Conservation (phyloP, 2,888 invertebrate genomes). For the Scaeva pyrastri region DNA sequence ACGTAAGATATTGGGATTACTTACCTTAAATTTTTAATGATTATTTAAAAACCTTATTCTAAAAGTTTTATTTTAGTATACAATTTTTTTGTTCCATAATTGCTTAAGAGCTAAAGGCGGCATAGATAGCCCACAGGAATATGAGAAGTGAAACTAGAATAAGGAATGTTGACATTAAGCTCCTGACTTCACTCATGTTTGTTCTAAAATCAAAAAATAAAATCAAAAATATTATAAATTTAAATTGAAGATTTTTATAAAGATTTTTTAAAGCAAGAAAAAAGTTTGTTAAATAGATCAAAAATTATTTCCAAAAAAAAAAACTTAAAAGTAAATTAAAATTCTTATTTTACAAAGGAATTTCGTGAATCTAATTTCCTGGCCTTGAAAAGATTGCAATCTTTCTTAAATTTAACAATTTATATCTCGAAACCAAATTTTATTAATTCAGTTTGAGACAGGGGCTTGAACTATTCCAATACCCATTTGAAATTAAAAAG, state of each 20-base stretch:
- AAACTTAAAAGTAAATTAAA: too few species aligned
- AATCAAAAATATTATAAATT: background rate
- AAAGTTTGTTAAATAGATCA: too few species aligned
- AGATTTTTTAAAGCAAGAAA: too few species aligned
- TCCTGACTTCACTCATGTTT: conserved; percentile 84
- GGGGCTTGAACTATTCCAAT: too few species aligned
- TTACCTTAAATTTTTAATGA: conserved; percentile 43
- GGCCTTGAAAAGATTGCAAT: too few species aligned
- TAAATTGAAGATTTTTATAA: background rate
- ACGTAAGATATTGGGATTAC: conserved; percentile 17
- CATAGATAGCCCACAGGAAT: conserved; percentile 88
- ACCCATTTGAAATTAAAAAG: too few species aligned
- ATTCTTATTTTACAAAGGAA: too few species aligned
- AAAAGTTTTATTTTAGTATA: conserved; percentile 40
- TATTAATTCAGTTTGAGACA: too few species aligned
- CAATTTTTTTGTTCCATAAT: conserved; percentile 25
- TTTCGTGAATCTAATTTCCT: too few species aligned
- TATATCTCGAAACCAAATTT: too few species aligned
- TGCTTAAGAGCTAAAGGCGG: conserved; percentile 84
- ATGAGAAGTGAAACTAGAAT: conserved; percentile 88
- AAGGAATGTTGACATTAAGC: conserved; percentile 88
- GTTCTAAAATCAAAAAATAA: conserved; percentile 18
- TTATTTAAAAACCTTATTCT: conserved; percentile 59
- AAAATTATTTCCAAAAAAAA: too few species aligned
- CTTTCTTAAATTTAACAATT: too few species aligned